Evolutionary conservation across 1,140 invertebrate genomes (phyloP), one percentile per base, ranked within the genome.

Genomic region (Anastatus disparis): DNA sequence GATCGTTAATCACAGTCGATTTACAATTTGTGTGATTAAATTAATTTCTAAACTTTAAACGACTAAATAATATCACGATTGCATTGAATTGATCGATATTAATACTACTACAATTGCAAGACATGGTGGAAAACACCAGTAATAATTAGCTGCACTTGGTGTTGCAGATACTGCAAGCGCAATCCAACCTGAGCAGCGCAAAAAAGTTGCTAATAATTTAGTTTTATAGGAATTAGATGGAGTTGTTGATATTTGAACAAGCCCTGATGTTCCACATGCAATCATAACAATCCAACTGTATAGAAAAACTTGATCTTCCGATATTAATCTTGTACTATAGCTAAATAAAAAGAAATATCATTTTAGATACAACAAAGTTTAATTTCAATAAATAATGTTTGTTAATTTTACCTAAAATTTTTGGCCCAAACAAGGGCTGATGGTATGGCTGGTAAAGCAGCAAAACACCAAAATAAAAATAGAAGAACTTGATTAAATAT

Each of bases 371-470:
- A n/a, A n/a, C n/a, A n/a, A n/a, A n/a, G n/a, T n/a, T n/a, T n/a
- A 10, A 10, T 66, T 61, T 38, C 56, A 42, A 13, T 27, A 68
- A 68, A 50, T 42, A 53, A 27, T 12, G 7, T 59, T n/a, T n/a
- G 31, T 56, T 59, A 15, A 29, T 48, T 40, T 77, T 78, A 85
- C 84, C 77, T 78, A 55, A 83, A 84, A 78, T 87, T 86, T 76
- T 85, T 85, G 4, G 86, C 86, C 87, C 87, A 87, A 24, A 85
- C 81, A 2, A 87, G 71, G 15, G 82, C 80, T 52, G 82, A 81
- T 20, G 87, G 87, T 46, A 86, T 53, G 24, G 84, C 82, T 42
- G 85, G 76, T 26, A 84, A 24, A 3, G 84, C 78, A 29, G 78
- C 72, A 40, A 85, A 79, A 66, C 73, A 77, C 75, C 80, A 84